Conservation (phyloP, 1,140 invertebrate genomes). For the Drosophila lowei region DNA sequence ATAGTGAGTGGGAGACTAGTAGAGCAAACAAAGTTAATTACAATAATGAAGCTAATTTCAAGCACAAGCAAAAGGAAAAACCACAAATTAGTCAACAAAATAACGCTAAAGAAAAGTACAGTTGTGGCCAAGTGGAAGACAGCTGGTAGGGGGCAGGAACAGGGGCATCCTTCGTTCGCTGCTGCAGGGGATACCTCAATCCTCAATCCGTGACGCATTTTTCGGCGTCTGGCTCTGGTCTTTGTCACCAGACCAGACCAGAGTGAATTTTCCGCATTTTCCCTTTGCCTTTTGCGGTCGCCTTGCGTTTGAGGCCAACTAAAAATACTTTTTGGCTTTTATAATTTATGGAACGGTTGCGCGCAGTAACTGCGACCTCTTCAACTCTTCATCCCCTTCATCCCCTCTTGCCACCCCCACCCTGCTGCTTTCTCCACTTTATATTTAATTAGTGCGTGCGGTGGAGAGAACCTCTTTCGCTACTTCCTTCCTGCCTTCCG, state of each 20-base stretch:
- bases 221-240: slow-evolving; percentile 51
- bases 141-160: neutral
- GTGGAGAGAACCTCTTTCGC: slow-evolving; percentile 25
- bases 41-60: slow-evolving; percentile 73
- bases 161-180: neutral
- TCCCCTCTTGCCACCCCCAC: too few species aligned
- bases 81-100: slow-evolving; percentile 63
- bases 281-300: slow-evolving; percentile 34
- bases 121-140: neutral
- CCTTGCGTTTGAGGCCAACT: slow-evolving; percentile 37
- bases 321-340: slow-evolving; percentile 56
- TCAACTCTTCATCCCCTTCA: neutral
- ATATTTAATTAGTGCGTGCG: slow-evolving; percentile 71
- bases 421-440: slow-evolving; percentile 29
- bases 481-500: neutral
- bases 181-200: slow-evolving; percentile 43
- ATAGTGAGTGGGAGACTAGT: too few species aligned
- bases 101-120: slow-evolving; percentile 53
- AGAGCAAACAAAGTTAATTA: slow-evolving; percentile 64
- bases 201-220: slow-evolving; percentile 65
- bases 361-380: slow-evolving; percentile 7
- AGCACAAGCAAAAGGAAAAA: slow-evolving; percentile 59
- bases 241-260: slow-evolving; percentile 43
- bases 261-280: neutral
- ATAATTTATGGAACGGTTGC: slow-evolving; percentile 57